Conservation (phyloP, 2,888 invertebrate genomes). For the Cephus rjabovi region DNA sequence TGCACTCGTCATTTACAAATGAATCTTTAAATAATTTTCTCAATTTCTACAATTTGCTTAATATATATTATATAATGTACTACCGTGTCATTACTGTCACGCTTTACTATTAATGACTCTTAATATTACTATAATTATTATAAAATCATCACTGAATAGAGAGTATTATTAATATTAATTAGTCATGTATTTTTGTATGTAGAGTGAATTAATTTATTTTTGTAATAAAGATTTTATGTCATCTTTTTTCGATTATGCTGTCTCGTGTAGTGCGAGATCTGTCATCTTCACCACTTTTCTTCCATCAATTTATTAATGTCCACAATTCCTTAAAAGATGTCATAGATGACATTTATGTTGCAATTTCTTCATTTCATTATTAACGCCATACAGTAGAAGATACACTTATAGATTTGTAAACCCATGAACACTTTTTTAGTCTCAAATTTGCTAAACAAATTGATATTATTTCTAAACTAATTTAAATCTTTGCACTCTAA, state of each 20-base stretch:
- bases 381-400: no score
- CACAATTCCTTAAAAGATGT: no score
- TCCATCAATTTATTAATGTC: no score
- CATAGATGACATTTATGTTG: no score
- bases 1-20: not conserved
- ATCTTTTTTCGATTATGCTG: constrained; percentile 22
- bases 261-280: not conserved
- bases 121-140: constrained; percentile 26
- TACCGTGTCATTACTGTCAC: constrained; percentile 34
- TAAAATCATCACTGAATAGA: constrained; percentile 56
- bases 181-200: constrained; percentile 62
- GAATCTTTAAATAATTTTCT: not conserved
- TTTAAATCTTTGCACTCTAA: no score
- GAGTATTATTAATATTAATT: constrained; percentile 62
- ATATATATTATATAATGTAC: constrained; percentile 34
- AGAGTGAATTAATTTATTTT: constrained; percentile 63
- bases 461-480: no score
- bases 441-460: no score
- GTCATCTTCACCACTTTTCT: not conserved
- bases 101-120: constrained; percentile 27
- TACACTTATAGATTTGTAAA: no score
- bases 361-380: no score
- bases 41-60: not conserved
- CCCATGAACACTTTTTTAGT: no score
- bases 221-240: constrained; percentile 55